Evolutionary conservation across 1,140 invertebrate species (phyloP).

Genomic region (Tetramorium parvispinum): DNA sequence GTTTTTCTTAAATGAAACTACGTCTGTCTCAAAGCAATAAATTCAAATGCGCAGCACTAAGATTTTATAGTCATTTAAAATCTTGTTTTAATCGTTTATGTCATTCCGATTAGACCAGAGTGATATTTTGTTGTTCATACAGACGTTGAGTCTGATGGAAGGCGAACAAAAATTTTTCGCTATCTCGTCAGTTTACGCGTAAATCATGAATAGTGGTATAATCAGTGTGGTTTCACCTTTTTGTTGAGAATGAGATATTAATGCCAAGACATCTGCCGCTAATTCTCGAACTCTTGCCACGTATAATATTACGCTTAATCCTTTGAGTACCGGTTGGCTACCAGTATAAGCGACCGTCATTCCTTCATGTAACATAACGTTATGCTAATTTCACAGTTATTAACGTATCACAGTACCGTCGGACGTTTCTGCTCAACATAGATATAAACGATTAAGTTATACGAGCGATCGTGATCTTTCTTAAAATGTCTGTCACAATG

Average conservation of each 20-base stretch:
- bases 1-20: not conserved
- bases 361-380: conserved; percentile 67
- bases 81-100: not conserved
- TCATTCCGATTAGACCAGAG: not conserved
- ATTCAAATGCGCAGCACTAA: not conserved
- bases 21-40: not conserved
- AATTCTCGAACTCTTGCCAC: conserved; percentile 37
- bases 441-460: conserved; percentile 44
- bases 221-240: conserved; percentile 11
- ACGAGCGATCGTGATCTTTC: conserved; percentile 53
- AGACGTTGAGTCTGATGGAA: not conserved
- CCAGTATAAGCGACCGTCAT: conserved; percentile 33
- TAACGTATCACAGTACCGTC: conserved; percentile 21
- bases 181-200: not conserved
- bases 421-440: not conserved
- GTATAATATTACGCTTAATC: conserved; percentile 56
- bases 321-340: conserved; percentile 36
- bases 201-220: conserved; percentile 14
- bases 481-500: not conserved
- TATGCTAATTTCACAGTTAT: conserved; percentile 72
- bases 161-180: conserved; percentile 24
- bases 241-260: conserved; percentile 39
- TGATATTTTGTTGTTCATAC: conserved; percentile 2
- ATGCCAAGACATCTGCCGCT: conserved; percentile 38
- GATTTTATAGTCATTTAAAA: not conserved